Conservation (phyloP, 2,797 vertebrate genomes). For the Amniataba percoides region DNA sequence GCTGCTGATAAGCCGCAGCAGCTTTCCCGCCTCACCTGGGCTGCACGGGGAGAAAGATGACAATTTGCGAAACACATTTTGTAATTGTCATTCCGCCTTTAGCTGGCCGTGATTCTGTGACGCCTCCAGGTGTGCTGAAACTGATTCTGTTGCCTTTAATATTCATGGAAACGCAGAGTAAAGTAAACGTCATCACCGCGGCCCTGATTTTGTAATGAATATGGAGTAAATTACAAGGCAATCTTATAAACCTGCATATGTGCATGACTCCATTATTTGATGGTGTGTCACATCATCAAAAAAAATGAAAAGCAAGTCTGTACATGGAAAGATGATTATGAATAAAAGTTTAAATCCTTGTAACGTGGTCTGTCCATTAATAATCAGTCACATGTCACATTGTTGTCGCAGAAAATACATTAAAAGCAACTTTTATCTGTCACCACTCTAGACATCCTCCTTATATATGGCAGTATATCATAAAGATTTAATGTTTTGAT, state of each 20-base stretch:
- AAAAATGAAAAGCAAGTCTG: background rate
- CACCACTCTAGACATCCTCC: background rate
- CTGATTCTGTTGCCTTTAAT: background rate
- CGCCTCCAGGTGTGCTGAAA: constrained; percentile 24
- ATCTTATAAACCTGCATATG: constrained; percentile 3
- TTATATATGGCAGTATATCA: background rate
- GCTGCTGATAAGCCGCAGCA: constrained; percentile 21
- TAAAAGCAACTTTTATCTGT: background rate
- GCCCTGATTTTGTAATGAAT: constrained; percentile 15
- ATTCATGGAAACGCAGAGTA: constrained; percentile 13
- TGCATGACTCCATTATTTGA: constrained; percentile 10
- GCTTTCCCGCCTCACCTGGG: constrained; percentile 2
- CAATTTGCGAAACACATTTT: constrained; percentile 18
- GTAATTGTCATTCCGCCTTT: constrained; percentile 21
- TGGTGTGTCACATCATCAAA: background rate
- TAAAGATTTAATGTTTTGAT: background rate
- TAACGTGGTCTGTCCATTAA: background rate
- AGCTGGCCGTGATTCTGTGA: background rate
- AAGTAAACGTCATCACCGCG: background rate
- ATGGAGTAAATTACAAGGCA: constrained; percentile 16
- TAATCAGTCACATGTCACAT: background rate
- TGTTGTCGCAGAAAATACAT: background rate
- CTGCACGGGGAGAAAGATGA: background rate
- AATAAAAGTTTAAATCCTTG: constrained; percentile 8
- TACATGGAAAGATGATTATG: background rate